Base-by-base conservation (phyloP, 35 echinoderm and acorn worm species). In the Holothuria glaberrima region DNA sequence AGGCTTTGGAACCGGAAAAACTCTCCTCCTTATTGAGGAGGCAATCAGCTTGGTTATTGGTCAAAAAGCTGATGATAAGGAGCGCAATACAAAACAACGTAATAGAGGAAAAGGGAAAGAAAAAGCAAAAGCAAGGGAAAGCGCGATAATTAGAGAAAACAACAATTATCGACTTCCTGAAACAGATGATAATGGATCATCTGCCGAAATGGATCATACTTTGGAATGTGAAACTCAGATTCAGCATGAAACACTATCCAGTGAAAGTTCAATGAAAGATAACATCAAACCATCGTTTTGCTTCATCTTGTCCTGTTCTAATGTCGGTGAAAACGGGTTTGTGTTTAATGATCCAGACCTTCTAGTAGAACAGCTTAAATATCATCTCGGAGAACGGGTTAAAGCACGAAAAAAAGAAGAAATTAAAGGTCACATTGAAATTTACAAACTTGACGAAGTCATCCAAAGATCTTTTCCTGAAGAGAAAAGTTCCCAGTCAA, bases 281-380 rank as follows among this genome's bases (percentile, higher is more conserved):
- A 1, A 54, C 50, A 73, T 18, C 13, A 21, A 38, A 50, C 44
- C 36, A 78, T 48, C 38, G 19, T 78, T 48, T 41, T 54, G 44
- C 9, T 78, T 52, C 17, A 19, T 78, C 1, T 0, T 78, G 3
- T 78, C 74, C 50, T 78, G 74, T 48, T 78, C 74, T 9, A 78
- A 78, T 78, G 74, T 78, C n/a, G 74, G 74, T 27, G 74, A 78
- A 21, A 78, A 78, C 29, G 38, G 74, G 12, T 78, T 78, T 48
- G 74, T 78, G 14, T 78, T 78, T 22, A 78, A 78, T 48, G 74
- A 78, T 29, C 74, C 35, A 48, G 74, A 78, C 29, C 74, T 78
- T n/a, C n/a, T 78, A 17, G 41, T 78, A 24, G 46, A 78, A 12
- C 74, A 78, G 41, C 44, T 78, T n/a, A 5, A 48, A 24, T 25